Conservation (phyloP, 2,797 vertebrate genomes). For the Limosa lapponica region DNA sequence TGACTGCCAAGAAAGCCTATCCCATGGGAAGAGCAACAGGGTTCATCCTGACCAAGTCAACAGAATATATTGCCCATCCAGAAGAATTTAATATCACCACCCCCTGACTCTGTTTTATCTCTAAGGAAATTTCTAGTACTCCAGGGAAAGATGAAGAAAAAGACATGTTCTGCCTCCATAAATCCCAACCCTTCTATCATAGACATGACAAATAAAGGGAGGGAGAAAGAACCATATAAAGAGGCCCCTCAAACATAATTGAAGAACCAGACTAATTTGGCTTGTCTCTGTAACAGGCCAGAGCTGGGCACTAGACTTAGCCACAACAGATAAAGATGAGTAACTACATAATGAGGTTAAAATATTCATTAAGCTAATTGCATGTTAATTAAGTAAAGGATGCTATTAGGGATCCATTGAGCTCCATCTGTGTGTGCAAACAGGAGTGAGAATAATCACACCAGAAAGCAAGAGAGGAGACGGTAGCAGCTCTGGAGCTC, state of each 20-base stretch:
- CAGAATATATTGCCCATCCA: background rate
- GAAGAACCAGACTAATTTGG: slow-evolving; percentile 51
- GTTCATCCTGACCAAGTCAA: background rate
- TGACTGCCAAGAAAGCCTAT: background rate
- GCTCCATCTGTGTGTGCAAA: slow-evolving; percentile 74
- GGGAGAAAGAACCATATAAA: background rate
- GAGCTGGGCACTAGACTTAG: slow-evolving; percentile 52
- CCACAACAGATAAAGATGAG: slow-evolving; percentile 71
- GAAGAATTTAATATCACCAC: background rate
- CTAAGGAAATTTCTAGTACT: background rate
- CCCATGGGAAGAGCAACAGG: background rate
- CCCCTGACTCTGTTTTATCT: background rate
- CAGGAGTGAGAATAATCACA: slow-evolving; percentile 59
- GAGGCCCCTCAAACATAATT: slow-evolving; percentile 13
- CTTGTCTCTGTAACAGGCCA: slow-evolving; percentile 45
- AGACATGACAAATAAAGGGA: background rate
- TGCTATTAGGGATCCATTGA: slow-evolving; percentile 71
- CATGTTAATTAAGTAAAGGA: slow-evolving; percentile 79
- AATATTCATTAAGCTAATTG: slow-evolving; percentile 82
- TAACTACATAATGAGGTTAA: slow-evolving; percentile 73
- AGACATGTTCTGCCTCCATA: background rate
- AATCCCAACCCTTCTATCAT: background rate
- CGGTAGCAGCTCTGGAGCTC: background rate
- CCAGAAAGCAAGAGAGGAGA: slow-evolving; percentile 17
- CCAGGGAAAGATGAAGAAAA: background rate